Conservation (phyloP, 2,888 invertebrate species). For the Drosophila mettleri region DNA sequence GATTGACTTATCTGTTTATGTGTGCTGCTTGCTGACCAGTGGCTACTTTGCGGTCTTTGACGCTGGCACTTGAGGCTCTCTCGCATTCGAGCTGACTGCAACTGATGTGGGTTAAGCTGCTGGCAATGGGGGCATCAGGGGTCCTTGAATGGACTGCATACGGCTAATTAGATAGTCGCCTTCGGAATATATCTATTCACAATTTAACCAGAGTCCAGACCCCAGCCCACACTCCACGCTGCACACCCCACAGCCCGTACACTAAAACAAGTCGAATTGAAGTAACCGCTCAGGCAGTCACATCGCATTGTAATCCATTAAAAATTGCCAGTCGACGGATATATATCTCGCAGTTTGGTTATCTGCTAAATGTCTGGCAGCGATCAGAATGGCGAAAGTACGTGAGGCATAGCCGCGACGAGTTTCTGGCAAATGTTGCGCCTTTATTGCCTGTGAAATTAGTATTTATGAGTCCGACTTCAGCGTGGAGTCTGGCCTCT, state of each 20-base stretch:
- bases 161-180: constrained; percentile 60
- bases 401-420: constrained; percentile 44
- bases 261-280: too few species aligned
- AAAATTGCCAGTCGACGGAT: constrained; percentile 57
- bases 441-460: constrained; percentile 85
- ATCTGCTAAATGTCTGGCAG: constrained; percentile 73
- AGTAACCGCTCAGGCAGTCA: constrained; percentile 1
- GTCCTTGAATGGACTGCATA: background rate
- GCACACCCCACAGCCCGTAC: too few species aligned
- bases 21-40: constrained; percentile 58
- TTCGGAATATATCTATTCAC: constrained; percentile 6
- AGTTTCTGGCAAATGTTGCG: constrained; percentile 76
- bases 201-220: background rate
- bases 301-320: constrained; percentile 72
- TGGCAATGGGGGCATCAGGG: background rate
- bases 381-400: constrained; percentile 68
- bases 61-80: constrained; percentile 48
- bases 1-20: constrained; percentile 30
- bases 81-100: constrained; percentile 69
- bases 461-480: constrained; percentile 82
- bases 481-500: constrained; percentile 10
- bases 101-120: constrained; percentile 67
- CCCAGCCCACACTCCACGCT: background rate
- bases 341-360: constrained; percentile 41
- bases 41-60: constrained; percentile 59